These are phyloP conservation scores for Willisornis vidua DNA, from an alignment of 2,113 vertebrate species.

Conservation along the genomic window DNA sequence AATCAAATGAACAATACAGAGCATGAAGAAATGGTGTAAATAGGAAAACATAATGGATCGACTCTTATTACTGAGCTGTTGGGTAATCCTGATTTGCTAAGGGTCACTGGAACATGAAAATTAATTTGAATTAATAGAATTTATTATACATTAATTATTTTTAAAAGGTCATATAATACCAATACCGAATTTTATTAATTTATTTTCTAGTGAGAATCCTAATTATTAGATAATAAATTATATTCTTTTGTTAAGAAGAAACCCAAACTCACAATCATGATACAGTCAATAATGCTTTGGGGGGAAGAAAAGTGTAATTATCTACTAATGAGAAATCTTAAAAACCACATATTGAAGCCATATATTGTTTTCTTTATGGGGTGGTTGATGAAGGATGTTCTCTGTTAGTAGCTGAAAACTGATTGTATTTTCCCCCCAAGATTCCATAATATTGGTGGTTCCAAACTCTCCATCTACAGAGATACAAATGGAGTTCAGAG, in stretches of 20 bases:
- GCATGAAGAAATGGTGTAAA: background rate
- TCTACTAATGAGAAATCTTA: background rate
- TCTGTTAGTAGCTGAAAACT: conserved; percentile 22
- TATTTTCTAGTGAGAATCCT: background rate
- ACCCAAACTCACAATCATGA: background rate
- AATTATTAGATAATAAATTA: background rate
- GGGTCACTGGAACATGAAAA: conserved; percentile 8
- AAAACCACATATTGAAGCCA: background rate
- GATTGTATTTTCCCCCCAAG: background rate
- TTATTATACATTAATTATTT: background rate
- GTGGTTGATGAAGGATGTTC: background rate
- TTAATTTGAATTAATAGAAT: conserved; percentile 17
- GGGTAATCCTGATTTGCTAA: conserved; percentile 2
- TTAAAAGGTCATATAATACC: background rate
- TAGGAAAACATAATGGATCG: background rate
- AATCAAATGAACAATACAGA: background rate
- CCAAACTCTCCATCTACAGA: background rate
- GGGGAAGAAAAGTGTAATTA: background rate
- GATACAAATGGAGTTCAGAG: background rate
- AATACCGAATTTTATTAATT: background rate
- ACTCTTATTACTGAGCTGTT: background rate
- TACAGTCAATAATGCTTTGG: background rate
- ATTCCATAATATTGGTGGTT: background rate
- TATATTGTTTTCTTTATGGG: background rate
- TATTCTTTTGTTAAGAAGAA: background rate